Percentiles rank a stretch among this genome's conserved stretches.
phyloP scores from a whole-genome alignment of 2,888 invertebrate species.

The Colletes collaris region DNA sequence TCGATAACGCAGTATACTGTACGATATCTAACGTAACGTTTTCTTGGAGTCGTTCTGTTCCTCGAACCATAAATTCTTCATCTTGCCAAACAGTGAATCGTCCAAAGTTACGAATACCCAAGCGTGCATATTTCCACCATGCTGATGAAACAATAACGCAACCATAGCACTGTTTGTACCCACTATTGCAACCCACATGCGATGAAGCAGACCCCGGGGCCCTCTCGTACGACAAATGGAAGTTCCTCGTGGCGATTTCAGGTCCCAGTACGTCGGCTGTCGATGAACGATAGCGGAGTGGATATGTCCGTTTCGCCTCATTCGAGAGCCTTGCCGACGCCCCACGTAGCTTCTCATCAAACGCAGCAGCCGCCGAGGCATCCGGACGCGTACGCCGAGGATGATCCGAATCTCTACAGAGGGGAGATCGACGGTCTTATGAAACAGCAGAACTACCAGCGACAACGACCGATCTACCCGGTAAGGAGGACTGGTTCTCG shows the following conservation, averaged over 20 bases:
- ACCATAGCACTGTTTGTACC: slow-evolving; percentile 43
- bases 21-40: too few species aligned
- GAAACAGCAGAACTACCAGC: slow-evolving; percentile 86
- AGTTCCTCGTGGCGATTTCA: slow-evolving; percentile 60
- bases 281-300: slow-evolving; percentile 84
- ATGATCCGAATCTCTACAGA: slow-evolving; percentile 87
- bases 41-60: too few species aligned
- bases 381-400: slow-evolving; percentile 85
- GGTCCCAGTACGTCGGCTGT: slow-evolving; percentile 84
- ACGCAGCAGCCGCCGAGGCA: slow-evolving; percentile 77
- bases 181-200: slow-evolving; percentile 35
- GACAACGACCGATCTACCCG: slow-evolving; percentile 79
- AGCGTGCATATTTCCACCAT: slow-evolving; percentile 12
- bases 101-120: slow-evolving; percentile 18
- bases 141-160: slow-evolving; percentile 38
- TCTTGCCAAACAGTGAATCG: slow-evolving; percentile 10
- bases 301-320: slow-evolving; percentile 83
- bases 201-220: slow-evolving; percentile 2
- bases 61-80: too few species aligned
- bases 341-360: slow-evolving; percentile 78
- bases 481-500: slow-evolving; percentile 64
- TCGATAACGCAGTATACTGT: background rate
- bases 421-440: slow-evolving; percentile 92
- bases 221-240: slow-evolving; percentile 42
- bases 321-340: slow-evolving; percentile 79